These are phyloP conservation scores for Venusia cambrica DNA, from an alignment of 2,888 invertebrate species.

Conservation along the genomic window DNA sequence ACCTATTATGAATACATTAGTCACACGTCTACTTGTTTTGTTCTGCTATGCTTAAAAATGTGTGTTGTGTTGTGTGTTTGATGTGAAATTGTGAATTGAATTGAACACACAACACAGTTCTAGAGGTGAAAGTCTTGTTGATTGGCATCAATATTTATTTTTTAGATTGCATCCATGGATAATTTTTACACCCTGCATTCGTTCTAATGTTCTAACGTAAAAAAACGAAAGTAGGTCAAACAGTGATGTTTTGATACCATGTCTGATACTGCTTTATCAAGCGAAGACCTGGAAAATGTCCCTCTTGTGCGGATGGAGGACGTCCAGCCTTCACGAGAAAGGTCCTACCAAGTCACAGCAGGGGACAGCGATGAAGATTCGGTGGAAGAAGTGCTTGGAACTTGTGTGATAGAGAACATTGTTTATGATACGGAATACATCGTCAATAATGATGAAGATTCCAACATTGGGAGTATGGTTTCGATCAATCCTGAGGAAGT, in stretches of 20 bases:
- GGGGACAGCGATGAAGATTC: constrained; percentile 28
- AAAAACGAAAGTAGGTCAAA: constrained; percentile 22
- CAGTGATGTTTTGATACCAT: constrained; percentile 41
- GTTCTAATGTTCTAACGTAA: too few relatives aligned
- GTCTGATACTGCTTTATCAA: constrained; percentile 56
- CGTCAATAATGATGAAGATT: constrained; percentile 54
- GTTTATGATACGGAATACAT: constrained; percentile 47
- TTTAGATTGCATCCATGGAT: constrained; percentile 6
- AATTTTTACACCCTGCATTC: constrained; percentile 9
- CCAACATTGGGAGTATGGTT: constrained; percentile 64
- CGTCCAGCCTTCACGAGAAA: constrained; percentile 56
- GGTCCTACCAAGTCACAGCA: constrained; percentile 32
- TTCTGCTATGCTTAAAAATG: too few relatives aligned
- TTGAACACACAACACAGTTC: too few relatives aligned
- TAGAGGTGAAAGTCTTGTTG: too few relatives aligned
- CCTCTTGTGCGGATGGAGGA: constrained; percentile 67
- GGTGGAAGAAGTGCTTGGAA: constrained; percentile 39
- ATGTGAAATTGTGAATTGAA: too few relatives aligned
- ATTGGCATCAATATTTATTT: too few relatives aligned
- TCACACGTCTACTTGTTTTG: too few relatives aligned
- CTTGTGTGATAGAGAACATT: constrained; percentile 43
- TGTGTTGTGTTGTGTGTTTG: too few relatives aligned
- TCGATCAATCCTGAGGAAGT: constrained; percentile 56
- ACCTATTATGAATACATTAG: too few relatives aligned
- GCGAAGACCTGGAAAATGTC: constrained; percentile 63